These are phyloP conservation scores for Stictonetta naevosa DNA, from an alignment of 2,113 vertebrate genomes.

Conservation along the genomic window DNA sequence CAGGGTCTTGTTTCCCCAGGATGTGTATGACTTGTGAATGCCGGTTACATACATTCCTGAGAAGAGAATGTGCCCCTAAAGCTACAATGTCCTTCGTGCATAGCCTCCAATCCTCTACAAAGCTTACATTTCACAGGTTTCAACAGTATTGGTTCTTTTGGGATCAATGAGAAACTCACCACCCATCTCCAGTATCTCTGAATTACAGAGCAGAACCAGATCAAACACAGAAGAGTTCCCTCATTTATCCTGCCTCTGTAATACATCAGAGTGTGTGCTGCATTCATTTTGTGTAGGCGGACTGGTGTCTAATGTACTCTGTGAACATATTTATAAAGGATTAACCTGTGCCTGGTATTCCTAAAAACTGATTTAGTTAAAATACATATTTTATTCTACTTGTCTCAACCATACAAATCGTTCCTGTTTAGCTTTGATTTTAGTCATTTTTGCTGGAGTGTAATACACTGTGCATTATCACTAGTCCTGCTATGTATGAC, in stretches of 20 bases:
- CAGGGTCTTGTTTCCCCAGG: constrained; percentile 40
- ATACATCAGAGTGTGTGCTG: constrained; percentile 31
- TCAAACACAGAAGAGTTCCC: constrained; percentile 19
- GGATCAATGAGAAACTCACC: constrained; percentile 45
- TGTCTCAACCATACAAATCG: constrained; percentile 37
- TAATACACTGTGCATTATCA: not conserved
- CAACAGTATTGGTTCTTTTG: constrained; percentile 53
- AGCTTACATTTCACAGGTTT: constrained; percentile 51
- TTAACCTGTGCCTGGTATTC: constrained; percentile 60
- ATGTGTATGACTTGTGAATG: constrained; percentile 27
- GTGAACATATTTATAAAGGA: constrained; percentile 67
- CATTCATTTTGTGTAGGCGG: constrained; percentile 60
- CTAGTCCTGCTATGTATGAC: constrained; percentile 23
- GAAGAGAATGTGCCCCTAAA: constrained; percentile 54
- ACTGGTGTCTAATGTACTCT: constrained; percentile 68
- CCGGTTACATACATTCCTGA: constrained; percentile 12
- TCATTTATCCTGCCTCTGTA: constrained; percentile 40
- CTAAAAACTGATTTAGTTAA: constrained; percentile 62
- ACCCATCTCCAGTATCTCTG: constrained; percentile 49
- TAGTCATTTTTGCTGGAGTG: constrained; percentile 31
- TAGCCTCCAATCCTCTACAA: constrained; percentile 48
- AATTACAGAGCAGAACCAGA: constrained; percentile 50
- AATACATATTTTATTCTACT: constrained; percentile 54
- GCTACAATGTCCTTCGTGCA: constrained; percentile 39
- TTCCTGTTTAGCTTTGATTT: constrained; percentile 39